Evolutionary conservation across 2,113 vertebrate genomes (phyloP).

Genomic region (Progne subis): DNA sequence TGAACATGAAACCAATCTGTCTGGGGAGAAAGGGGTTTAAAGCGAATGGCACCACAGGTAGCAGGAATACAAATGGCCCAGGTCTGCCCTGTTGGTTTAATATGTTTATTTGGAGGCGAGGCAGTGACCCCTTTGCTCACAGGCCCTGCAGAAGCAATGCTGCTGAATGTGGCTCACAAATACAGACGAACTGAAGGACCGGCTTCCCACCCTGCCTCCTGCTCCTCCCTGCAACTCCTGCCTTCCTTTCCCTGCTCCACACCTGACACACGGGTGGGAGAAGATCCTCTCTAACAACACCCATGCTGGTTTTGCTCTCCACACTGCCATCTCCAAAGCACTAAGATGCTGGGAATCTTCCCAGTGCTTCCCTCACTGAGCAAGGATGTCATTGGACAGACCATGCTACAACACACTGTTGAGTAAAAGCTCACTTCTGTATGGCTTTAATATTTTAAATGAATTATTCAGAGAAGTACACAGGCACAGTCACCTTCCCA

Average conservation of each 20-base stretch:
- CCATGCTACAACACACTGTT: neutral
- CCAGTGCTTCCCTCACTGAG: neutral
- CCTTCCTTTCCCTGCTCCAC: neutral
- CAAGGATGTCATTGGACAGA: neutral
- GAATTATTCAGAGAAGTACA: neutral
- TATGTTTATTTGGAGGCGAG: neutral
- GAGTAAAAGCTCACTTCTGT: neutral
- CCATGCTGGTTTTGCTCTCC: neutral
- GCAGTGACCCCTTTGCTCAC: neutral
- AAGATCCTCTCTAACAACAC: neutral
- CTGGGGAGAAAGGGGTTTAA: neutral
- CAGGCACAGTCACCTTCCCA: neutral
- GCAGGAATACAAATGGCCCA: neutral
- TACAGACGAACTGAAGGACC: neutral
- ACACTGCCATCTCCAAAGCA: neutral
- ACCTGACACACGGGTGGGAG: fast-evolving
- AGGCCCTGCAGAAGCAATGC: neutral
- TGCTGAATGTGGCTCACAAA: neutral
- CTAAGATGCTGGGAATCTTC: neutral
- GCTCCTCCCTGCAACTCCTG: neutral
- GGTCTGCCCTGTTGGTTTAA: neutral
- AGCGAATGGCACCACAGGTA: neutral
- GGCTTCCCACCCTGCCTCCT: neutral
- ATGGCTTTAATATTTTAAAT: neutral
- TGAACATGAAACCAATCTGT: neutral